Percentiles rank a stretch among this genome's conserved stretches.
phyloP scores from a whole-genome alignment of 2,113 vertebrate species.

The Oncorhynchus mykiss region DNA sequence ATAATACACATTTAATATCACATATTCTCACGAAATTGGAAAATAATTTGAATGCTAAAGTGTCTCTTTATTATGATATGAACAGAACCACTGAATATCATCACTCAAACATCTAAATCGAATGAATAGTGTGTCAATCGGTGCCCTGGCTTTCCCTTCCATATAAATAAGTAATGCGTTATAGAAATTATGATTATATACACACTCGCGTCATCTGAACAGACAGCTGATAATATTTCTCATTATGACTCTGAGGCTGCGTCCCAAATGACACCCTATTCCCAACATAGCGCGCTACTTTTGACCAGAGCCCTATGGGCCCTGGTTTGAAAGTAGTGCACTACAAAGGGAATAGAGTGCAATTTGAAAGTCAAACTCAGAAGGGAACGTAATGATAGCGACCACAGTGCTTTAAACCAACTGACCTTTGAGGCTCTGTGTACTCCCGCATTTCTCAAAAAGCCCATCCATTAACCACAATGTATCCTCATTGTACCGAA shows the following conservation, averaged over 20 bases:
- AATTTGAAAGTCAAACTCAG: too few species aligned
- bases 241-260: too few species aligned
- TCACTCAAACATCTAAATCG: conserved; percentile 58
- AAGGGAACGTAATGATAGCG: too few species aligned
- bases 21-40: background rate
- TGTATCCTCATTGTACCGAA: background rate
- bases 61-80: background rate
- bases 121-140: conserved; percentile 47
- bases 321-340: too few species aligned
- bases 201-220: conserved; percentile 36
- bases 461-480: background rate
- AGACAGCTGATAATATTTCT: conserved; percentile 35
- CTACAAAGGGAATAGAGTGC: too few species aligned
- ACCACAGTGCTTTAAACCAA: too few species aligned
- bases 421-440: too few species aligned
- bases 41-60: background rate
- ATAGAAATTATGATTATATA: conserved; percentile 42
- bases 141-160: conserved; percentile 12
- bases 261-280: too few species aligned
- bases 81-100: conserved; percentile 44
- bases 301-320: too few species aligned
- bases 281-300: too few species aligned
- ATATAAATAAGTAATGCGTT: conserved; percentile 39
- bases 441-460: background rate
- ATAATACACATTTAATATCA: background rate